phyloP scores from a whole-genome alignment of 2,113 vertebrate genomes.

The Rhabdomys dilectus region DNA sequence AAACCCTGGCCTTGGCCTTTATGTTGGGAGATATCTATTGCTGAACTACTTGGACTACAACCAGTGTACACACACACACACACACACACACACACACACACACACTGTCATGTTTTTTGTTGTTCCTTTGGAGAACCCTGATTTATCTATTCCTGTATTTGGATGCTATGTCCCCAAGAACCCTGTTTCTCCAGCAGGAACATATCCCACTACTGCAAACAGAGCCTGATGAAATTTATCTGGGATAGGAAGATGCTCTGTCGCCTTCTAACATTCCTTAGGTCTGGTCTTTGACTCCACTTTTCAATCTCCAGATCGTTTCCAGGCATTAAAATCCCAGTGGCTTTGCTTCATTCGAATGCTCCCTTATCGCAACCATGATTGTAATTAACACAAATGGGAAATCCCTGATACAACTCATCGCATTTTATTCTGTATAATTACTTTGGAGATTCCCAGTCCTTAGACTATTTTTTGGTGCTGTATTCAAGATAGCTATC shows the following conservation, averaged over 20 bases:
- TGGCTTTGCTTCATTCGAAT: background rate
- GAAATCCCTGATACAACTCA: background rate
- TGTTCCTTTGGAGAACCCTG: background rate
- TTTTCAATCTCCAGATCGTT: background rate
- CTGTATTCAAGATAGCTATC: background rate
- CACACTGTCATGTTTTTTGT: background rate
- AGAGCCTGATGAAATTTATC: background rate
- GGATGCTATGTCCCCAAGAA: background rate
- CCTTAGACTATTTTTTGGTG: background rate
- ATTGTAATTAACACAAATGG: background rate
- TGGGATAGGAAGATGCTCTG: background rate
- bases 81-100: background rate
- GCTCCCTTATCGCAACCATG: background rate
- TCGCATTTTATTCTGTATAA: background rate
- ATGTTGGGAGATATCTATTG: background rate
- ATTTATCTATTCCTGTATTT: background rate
- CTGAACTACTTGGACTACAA: background rate
- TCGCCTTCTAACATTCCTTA: background rate
- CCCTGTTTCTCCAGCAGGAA: background rate
- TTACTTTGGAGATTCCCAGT: background rate
- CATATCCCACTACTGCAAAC: background rate
- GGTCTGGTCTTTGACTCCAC: background rate
- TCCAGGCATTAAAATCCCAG: background rate
- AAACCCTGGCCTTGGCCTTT: background rate
- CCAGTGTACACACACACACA: background rate